phyloP scores from a whole-genome alignment of 2,797 vertebrate species.

The Spheniscus humboldti region DNA sequence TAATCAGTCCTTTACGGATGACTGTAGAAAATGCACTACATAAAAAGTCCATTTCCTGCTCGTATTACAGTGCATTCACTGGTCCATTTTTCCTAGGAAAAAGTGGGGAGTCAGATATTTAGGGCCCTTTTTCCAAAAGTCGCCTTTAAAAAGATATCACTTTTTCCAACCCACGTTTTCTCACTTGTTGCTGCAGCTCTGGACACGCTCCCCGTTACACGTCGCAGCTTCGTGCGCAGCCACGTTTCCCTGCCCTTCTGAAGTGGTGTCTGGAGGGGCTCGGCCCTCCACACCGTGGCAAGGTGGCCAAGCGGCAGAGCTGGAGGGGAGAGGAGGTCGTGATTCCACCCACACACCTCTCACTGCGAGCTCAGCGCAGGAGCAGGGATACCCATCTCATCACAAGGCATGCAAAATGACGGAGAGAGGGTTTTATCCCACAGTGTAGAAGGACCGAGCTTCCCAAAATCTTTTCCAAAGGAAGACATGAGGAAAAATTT shows the following conservation, averaged over 20 bases:
- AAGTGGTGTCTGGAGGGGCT: neutral
- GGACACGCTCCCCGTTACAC: rapidly evolving
- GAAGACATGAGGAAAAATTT: no score
- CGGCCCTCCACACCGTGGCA: rapidly evolving
- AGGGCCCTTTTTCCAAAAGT: neutral
- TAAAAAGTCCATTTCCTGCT: neutral
- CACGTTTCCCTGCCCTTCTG: neutral
- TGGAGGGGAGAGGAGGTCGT: neutral
- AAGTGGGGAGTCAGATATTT: neutral
- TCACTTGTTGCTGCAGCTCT: neutral
- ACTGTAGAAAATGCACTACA: neutral
- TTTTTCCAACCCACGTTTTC: neutral
- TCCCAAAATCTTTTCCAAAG: neutral
- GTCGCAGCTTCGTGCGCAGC: rapidly evolving
- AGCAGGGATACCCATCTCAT: neutral
- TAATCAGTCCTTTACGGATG: neutral
- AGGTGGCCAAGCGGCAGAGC: neutral
- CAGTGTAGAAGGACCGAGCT: rapidly evolving
- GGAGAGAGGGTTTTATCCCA: neutral
- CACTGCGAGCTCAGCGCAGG: neutral
- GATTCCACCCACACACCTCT: neutral
- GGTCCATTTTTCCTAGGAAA: rapidly evolving
- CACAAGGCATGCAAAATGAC: rapidly evolving
- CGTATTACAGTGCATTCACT: neutral
- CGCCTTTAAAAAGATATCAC: rapidly evolving